Conservation (phyloP, 2,797 vertebrate species). For the Spinus olivaceus region DNA sequence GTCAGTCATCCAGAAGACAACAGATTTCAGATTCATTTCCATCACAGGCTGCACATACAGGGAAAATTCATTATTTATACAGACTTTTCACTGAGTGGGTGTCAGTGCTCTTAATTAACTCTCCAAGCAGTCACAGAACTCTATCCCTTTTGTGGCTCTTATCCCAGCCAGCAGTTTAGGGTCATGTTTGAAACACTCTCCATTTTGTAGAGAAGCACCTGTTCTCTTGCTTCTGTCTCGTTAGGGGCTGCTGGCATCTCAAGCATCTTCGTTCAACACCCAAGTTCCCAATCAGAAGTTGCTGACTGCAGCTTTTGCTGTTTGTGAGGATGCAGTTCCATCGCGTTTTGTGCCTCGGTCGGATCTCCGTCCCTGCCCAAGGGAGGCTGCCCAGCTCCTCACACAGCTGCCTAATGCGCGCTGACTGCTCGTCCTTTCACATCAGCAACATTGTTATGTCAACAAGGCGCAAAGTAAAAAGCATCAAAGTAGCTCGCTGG, state of each 20-base stretch:
- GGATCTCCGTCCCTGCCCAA: neutral
- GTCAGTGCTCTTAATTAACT: slow-evolving; percentile 33
- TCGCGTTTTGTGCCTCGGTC: neutral
- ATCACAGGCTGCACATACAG: neutral
- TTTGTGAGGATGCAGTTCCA: neutral
- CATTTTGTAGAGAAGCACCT: neutral
- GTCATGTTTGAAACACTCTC: neutral
- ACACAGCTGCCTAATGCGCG: neutral
- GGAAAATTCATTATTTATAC: slow-evolving; percentile 40
- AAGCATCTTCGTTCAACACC: neutral
- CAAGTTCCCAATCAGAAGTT: neutral
- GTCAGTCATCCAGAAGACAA: slow-evolving; percentile 33
- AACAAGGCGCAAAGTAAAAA: neutral
- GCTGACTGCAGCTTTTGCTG: neutral
- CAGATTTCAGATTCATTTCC: slow-evolving; percentile 19
- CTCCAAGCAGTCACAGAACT: neutral
- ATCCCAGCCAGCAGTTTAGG: neutral
- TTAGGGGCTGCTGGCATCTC: neutral
- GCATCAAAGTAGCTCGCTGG: neutral
- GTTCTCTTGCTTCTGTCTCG: neutral
- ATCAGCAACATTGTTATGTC: neutral
- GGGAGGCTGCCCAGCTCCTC: neutral
- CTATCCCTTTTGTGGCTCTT: neutral
- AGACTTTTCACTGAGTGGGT: slow-evolving; percentile 16
- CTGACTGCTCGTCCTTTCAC: neutral